Evolutionary conservation across 1,140 invertebrate species (phyloP).

Genomic region (Drosophila murphyi): DNA sequence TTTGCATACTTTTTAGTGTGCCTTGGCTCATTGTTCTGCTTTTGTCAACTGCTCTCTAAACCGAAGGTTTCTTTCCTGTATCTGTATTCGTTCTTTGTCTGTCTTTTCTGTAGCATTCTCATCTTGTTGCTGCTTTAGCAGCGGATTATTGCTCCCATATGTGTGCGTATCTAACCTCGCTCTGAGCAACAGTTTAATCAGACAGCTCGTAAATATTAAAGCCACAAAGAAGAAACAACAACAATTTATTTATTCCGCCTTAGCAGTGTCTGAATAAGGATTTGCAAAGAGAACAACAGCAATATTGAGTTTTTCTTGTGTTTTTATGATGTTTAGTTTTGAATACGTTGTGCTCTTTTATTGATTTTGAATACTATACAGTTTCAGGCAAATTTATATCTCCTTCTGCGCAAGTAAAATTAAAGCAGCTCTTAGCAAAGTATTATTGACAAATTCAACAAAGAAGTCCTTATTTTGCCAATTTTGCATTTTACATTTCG

Average conservation of each 20-base stretch:
- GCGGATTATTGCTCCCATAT: slow-evolving; percentile 43
- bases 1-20: slow-evolving; percentile 49
- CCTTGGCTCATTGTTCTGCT: slow-evolving; percentile 43
- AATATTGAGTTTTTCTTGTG: neutral
- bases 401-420: no score
- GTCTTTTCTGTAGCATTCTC: slow-evolving; percentile 1
- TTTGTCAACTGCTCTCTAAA: slow-evolving; percentile 40
- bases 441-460: no score
- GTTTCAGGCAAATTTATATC: no score
- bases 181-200: slow-evolving; percentile 53
- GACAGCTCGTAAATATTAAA: slow-evolving; percentile 52
- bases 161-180: slow-evolving; percentile 27
- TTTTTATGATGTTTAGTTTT: neutral
- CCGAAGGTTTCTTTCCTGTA: slow-evolving; percentile 27
- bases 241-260: slow-evolving; percentile 30
- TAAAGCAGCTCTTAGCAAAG: no score
- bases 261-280: slow-evolving; percentile 33
- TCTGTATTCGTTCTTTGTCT: slow-evolving; percentile 3
- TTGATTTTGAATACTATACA: neutral
- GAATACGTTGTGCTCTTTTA: neutral
- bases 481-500: no score
- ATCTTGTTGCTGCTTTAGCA: slow-evolving; percentile 24
- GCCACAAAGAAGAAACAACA: slow-evolving; percentile 32
- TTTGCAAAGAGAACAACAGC: slow-evolving; percentile 7
- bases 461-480: no score